Conservation (phyloP, 2,888 invertebrate species). For the Dastarcus helophoroides region DNA sequence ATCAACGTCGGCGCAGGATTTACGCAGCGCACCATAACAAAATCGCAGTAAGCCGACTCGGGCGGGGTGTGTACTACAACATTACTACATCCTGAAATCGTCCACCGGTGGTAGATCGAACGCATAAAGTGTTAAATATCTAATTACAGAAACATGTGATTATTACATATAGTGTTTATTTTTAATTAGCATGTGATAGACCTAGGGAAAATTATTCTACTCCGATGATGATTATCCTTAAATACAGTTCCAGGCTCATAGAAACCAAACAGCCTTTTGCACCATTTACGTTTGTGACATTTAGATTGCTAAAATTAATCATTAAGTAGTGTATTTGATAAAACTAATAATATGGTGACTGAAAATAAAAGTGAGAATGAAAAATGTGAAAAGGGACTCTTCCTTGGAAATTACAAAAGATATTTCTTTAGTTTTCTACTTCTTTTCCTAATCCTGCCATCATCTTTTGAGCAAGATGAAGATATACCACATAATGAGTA, state of each 20-base stretch:
- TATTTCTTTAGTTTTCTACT: slow-evolving; percentile 5
- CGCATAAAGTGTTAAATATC: slow-evolving; percentile 8
- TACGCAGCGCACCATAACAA: slow-evolving; percentile 22
- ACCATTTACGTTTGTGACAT: no score
- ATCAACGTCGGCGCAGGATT: slow-evolving; percentile 29
- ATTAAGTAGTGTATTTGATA: no score
- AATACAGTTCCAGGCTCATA: no score
- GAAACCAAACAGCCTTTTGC: no score
- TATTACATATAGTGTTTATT: no score
- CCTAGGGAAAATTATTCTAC: no score
- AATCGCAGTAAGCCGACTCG: slow-evolving; percentile 30
- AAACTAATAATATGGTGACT: no score
- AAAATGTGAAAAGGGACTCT: slow-evolving; percentile 6
- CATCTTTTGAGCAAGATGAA: slow-evolving; percentile 62
- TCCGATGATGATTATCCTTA: no score
- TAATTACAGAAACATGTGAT: neutral
- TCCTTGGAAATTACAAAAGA: slow-evolving; percentile 5
- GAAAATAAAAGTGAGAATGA: neutral
- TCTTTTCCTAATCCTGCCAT: slow-evolving; percentile 5
- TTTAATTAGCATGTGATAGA: no score
- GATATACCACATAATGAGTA: slow-evolving; percentile 86
- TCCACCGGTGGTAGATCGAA: slow-evolving; percentile 24
- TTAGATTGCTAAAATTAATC: no score
- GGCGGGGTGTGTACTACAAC: slow-evolving; percentile 37
- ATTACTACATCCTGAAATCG: slow-evolving; percentile 8